These are phyloP conservation scores for Dolichomitus sp. DNA, from an alignment of 2,888 invertebrate species.

Conservation along the genomic window DNA sequence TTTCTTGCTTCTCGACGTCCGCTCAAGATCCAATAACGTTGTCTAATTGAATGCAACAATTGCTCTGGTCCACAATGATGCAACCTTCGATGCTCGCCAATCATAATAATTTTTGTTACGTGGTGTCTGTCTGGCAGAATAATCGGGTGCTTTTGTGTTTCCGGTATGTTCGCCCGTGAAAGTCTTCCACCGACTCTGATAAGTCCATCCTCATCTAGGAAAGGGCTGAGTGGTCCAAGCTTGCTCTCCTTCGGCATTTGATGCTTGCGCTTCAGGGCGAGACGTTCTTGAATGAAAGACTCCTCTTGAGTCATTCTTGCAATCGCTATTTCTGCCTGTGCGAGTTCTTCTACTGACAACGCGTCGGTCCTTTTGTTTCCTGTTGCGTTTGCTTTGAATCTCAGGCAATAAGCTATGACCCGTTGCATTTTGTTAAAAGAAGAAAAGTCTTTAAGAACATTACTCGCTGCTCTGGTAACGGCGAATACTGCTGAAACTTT, in stretches of 20 bases:
- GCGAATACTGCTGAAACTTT: conserved; percentile 13
- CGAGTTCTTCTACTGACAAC: conserved; percentile 44
- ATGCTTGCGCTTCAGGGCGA: background rate
- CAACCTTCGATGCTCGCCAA: conserved; percentile 65
- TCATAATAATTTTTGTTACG: conserved; percentile 53
- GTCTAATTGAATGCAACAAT: conserved; percentile 61
- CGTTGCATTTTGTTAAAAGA: conserved; percentile 35
- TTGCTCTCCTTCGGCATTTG: conserved; percentile 41
- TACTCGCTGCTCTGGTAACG: background rate
- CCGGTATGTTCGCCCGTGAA: conserved; percentile 33
- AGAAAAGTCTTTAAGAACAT: conserved; percentile 29
- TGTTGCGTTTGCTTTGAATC: conserved; percentile 16
- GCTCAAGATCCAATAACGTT: conserved; percentile 76
- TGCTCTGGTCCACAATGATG: conserved; percentile 70
- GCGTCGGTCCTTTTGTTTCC: background rate
- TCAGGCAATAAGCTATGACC: conserved; percentile 31
- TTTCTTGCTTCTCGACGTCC: conserved; percentile 71
- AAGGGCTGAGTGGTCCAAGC: conserved; percentile 36
- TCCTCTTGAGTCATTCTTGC: no score
- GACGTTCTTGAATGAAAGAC: conserved; percentile 32
- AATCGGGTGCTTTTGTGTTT: conserved; percentile 49
- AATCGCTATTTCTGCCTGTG: conserved; percentile 45
- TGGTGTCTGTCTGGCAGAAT: conserved; percentile 48
- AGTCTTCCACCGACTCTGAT: conserved; percentile 62
- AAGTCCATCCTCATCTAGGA: conserved; percentile 50